Percentiles rank a stretch among this genome's conserved stretches.
Conservation (phyloP, 2,113 vertebrate species). For the Nerophis ophidion region DNA sequence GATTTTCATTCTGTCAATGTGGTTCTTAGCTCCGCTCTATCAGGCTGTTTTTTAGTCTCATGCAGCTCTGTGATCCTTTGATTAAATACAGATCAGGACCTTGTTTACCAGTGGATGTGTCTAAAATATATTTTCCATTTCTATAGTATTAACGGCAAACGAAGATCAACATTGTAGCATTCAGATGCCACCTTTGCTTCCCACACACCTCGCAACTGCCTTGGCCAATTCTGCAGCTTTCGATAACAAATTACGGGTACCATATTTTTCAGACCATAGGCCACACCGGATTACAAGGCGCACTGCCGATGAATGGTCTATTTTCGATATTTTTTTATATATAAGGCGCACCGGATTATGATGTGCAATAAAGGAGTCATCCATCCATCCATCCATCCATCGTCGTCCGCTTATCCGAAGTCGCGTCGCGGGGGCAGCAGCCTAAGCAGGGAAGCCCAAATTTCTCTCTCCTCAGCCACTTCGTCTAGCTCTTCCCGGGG, state of each 20-base stretch:
- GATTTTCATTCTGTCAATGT: background rate
- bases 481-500: no score
- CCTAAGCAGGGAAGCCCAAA: no score
- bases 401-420: no score
- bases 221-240: slow-evolving; percentile 1
- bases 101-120: slow-evolving; percentile 17
- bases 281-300: no score
- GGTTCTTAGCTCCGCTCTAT: background rate
- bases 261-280: no score
- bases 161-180: slow-evolving; percentile 31
- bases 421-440: no score
- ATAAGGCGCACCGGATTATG: no score
- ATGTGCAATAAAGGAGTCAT: no score
- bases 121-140: slow-evolving; percentile 28
- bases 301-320: no score
- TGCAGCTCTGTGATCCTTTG: slow-evolving; percentile 7
- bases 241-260: background rate
- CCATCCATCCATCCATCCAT: no score
- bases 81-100: slow-evolving; percentile 22
- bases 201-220: slow-evolving; percentile 18
- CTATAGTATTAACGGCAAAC: slow-evolving; percentile 36
- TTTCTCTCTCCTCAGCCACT: no score
- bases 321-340: no score
- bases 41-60: background rate
- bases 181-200: slow-evolving; percentile 34